phyloP scores from a whole-genome alignment of 1,140 invertebrate genomes.

The Drosophila punjabiensis region DNA sequence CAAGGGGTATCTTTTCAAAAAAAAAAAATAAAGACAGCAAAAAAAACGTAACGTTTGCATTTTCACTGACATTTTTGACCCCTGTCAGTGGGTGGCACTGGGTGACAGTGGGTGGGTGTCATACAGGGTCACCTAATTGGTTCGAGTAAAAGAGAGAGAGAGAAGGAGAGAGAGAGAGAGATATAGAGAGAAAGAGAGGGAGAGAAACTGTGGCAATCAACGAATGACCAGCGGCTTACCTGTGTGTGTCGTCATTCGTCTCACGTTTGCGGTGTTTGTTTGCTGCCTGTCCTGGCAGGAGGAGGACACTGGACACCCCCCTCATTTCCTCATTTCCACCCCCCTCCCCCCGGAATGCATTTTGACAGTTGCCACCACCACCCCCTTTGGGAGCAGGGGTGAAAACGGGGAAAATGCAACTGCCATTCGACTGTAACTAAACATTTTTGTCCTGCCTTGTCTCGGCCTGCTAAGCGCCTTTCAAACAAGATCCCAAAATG shows the following conservation, averaged over 20 bases:
- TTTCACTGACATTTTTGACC: slow-evolving; percentile 64
- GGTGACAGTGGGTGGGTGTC: not conserved
- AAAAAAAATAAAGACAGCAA: slow-evolving; percentile 39
- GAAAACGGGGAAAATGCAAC: not conserved
- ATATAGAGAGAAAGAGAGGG: slow-evolving; percentile 44
- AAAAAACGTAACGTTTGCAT: slow-evolving; percentile 53
- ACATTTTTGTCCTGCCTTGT: slow-evolving; percentile 52
- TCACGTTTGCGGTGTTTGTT: slow-evolving; percentile 70
- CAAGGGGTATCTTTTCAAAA: not conserved
- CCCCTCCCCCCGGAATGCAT: slow-evolving; percentile 37
- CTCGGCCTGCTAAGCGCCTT: slow-evolving; percentile 48
- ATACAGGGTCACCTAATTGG: slow-evolving; percentile 72
- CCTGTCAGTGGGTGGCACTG: slow-evolving; percentile 10
- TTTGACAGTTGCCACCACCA: slow-evolving; percentile 49
- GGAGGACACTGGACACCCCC: not conserved
- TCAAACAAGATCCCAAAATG: slow-evolving; percentile 13
- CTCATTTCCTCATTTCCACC: not conserved
- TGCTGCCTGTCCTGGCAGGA: slow-evolving; percentile 34
- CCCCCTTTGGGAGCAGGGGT: not conserved
- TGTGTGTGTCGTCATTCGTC: slow-evolving; percentile 46
- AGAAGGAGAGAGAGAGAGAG: slow-evolving; percentile 51
- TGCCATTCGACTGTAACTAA: slow-evolving; percentile 45
- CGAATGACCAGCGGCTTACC: slow-evolving; percentile 76
- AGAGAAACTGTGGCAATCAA: slow-evolving; percentile 70
- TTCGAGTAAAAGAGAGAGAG: slow-evolving; percentile 46